Evolutionary conservation across 2,888 invertebrate species (phyloP).

Genomic region (Emmelina monodactyla): DNA sequence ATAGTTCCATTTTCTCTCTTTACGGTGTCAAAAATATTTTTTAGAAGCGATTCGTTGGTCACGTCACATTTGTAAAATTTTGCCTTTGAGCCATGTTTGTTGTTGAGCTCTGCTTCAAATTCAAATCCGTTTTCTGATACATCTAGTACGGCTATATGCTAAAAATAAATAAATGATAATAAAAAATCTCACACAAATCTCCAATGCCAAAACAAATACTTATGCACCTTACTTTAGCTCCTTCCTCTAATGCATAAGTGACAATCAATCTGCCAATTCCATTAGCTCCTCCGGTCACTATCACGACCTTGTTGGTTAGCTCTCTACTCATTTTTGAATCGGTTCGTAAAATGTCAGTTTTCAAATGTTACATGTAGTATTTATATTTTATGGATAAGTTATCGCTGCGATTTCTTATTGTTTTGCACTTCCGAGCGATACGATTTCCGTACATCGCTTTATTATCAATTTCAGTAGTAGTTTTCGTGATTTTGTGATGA

Average conservation of each 20-base stretch:
- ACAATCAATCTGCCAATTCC: constrained; percentile 31
- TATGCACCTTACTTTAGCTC: constrained; percentile 31
- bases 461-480: too few relatives aligned
- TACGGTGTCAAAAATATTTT: constrained; percentile 14
- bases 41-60: constrained; percentile 21
- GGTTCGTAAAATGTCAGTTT: too few relatives aligned
- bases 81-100: constrained; percentile 23
- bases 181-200: too few relatives aligned
- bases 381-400: too few relatives aligned
- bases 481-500: too few relatives aligned
- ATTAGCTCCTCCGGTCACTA: constrained; percentile 33
- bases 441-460: too few relatives aligned
- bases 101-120: constrained; percentile 24
- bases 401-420: too few relatives aligned
- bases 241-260: constrained; percentile 24
- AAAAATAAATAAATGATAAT: constrained; percentile 10
- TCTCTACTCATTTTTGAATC: too few relatives aligned
- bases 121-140: constrained; percentile 21
- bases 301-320: constrained; percentile 31
- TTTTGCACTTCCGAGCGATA: too few relatives aligned
- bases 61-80: constrained; percentile 32
- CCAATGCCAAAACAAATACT: too few relatives aligned
- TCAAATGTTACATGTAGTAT: too few relatives aligned
- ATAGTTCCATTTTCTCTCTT: constrained; percentile 16
- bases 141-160: constrained; percentile 29